phyloP scores from a whole-genome alignment of 2,113 vertebrate genomes.

The Lynx canadensis region DNA sequence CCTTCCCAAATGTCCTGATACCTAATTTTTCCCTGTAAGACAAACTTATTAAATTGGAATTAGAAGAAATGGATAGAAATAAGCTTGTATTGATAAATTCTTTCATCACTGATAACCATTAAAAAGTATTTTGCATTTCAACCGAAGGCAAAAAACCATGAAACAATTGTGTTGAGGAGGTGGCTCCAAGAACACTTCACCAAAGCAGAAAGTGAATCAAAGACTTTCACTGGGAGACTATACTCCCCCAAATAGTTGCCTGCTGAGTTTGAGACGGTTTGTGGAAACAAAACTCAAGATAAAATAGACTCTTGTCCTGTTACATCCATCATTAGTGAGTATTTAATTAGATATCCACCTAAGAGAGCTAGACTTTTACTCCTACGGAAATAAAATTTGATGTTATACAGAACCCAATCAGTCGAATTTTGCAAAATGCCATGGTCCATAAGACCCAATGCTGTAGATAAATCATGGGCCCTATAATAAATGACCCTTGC shows the following conservation, averaged over 20 bases:
- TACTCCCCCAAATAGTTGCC: not conserved
- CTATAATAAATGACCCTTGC: not conserved
- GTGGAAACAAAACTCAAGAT: not conserved
- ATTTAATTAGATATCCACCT: not conserved
- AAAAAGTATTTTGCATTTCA: not conserved
- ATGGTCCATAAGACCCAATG: slow-evolving; percentile 26
- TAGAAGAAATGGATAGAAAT: not conserved
- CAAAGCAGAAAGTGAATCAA: not conserved
- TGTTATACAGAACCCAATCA: slow-evolving; percentile 11
- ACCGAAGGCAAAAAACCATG: not conserved
- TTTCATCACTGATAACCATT: not conserved
- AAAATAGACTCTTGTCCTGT: not conserved
- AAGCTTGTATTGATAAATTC: not conserved
- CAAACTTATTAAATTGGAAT: not conserved
- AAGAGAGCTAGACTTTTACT: not conserved
- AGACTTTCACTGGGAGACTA: not conserved
- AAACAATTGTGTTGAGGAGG: not conserved
- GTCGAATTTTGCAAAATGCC: slow-evolving; percentile 69
- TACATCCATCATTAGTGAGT: not conserved
- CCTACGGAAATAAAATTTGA: not conserved
- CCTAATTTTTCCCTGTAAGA: slow-evolving; percentile 47
- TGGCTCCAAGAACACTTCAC: not conserved
- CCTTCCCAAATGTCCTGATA: not conserved
- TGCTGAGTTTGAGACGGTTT: not conserved
- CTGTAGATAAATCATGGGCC: slow-evolving; percentile 54